Evolutionary conservation across 2,113 vertebrate genomes (phyloP).

Genomic region (Cynoglossus semilaevis): DNA sequence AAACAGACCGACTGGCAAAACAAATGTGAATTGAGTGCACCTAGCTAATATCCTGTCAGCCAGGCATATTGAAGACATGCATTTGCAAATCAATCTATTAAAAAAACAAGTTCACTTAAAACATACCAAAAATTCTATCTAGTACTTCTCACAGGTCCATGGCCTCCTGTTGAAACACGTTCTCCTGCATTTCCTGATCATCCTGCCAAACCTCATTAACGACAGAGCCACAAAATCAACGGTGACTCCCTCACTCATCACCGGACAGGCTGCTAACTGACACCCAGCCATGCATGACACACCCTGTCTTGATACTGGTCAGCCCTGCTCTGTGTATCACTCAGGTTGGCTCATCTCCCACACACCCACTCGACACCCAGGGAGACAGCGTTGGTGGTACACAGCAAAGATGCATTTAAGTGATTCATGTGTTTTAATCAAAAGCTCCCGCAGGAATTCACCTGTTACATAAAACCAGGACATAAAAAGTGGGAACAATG

Average conservation of each 20-base stretch:
- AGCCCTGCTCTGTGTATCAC: slow-evolving; percentile 13
- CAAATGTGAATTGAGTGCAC: too few species aligned
- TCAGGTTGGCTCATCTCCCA: slow-evolving; percentile 17
- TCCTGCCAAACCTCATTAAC: slow-evolving; percentile 34
- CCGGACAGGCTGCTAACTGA: slow-evolving; percentile 23
- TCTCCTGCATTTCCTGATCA: slow-evolving; percentile 33
- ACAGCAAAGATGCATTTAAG: slow-evolving; percentile 6
- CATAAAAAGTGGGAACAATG: slow-evolving; percentile 32
- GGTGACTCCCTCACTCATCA: slow-evolving; percentile 31
- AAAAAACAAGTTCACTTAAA: too few species aligned
- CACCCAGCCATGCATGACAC: slow-evolving; percentile 31
- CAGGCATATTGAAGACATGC: too few species aligned
- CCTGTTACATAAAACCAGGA: slow-evolving; percentile 55
- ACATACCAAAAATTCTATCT: too few species aligned
- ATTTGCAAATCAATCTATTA: too few species aligned
- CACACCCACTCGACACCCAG: slow-evolving; percentile 2
- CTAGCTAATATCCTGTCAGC: too few species aligned
- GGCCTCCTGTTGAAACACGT: neutral
- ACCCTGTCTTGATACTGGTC: slow-evolving; percentile 14
- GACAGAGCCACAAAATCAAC: slow-evolving; percentile 18
- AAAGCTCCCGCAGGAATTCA: slow-evolving; percentile 39
- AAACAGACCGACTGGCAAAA: too few species aligned
- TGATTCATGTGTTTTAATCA: slow-evolving; percentile 52
- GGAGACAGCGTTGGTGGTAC: slow-evolving; percentile 6
- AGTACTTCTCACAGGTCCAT: too few species aligned